These are phyloP conservation scores for Ostrea denselamellosa DNA, from an alignment of 1,140 invertebrate species.

Conservation along the genomic window DNA sequence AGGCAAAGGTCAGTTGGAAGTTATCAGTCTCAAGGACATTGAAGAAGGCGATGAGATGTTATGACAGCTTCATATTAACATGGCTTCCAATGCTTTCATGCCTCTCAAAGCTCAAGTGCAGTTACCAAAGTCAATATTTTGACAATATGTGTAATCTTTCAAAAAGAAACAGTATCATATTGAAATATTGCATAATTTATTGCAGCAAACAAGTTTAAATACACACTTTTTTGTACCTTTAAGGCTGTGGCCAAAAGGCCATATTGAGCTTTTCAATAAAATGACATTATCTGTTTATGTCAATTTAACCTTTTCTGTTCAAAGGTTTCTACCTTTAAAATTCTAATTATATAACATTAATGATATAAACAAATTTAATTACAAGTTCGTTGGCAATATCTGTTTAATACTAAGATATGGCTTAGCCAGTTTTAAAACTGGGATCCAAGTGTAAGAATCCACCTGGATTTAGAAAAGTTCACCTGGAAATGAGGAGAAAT, in stretches of 20 bases:
- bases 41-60: constrained; percentile 89
- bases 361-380: too few relatives aligned
- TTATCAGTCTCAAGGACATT: constrained; percentile 94
- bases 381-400: too few relatives aligned
- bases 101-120: background rate
- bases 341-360: too few relatives aligned
- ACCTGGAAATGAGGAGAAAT: too few relatives aligned
- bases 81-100: constrained; percentile 1
- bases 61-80: background rate
- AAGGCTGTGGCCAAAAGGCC: background rate
- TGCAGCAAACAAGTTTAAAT: background rate
- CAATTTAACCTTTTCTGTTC: background rate
- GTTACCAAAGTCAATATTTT: background rate
- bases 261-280: background rate
- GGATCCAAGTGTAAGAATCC: too few relatives aligned
- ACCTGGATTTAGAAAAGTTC: too few relatives aligned
- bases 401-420: too few relatives aligned
- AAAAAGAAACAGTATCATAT: background rate
- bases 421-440: too few relatives aligned
- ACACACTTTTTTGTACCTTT: constrained; percentile 3
- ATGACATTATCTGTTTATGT: background rate
- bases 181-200: constrained; percentile 21
- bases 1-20: constrained; percentile 91
- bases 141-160: background rate
- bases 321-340: too few relatives aligned